These are phyloP conservation scores for Caenorhabditis briggsae DNA, from an alignment of 1,140 invertebrate genomes.

Conservation along the genomic window DNA sequence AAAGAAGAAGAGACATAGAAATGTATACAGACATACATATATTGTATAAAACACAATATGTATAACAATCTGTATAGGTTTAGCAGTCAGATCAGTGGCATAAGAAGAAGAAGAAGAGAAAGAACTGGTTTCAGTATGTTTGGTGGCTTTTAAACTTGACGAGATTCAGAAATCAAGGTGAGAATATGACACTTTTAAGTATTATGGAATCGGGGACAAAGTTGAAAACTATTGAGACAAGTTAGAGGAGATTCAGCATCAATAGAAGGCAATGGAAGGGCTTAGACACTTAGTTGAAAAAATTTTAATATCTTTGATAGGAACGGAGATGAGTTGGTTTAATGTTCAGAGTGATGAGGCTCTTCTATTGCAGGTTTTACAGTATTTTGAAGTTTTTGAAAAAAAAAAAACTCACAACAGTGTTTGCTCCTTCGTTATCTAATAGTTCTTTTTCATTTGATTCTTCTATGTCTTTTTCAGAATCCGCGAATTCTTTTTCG, in stretches of 20 bases:
- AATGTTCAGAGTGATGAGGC: too few species aligned
- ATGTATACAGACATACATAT: slow-evolving; percentile 17
- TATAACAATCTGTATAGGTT: slow-evolving; percentile 20
- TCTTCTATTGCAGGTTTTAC: too few species aligned
- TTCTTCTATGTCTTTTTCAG: background rate
- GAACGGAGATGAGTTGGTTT: too few species aligned
- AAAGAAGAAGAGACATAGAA: slow-evolving; percentile 12
- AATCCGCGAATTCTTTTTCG: background rate
- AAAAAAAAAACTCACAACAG: background rate
- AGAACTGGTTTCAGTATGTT: slow-evolving; percentile 26
- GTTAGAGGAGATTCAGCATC: background rate
- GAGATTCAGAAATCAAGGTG: background rate
- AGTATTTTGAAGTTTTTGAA: too few species aligned
- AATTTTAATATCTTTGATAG: too few species aligned
- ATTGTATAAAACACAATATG: slow-evolving; percentile 56
- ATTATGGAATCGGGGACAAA: background rate
- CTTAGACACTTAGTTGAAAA: too few species aligned
- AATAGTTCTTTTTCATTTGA: background rate
- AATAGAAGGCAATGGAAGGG: too few species aligned
- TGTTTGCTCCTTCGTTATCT: background rate
- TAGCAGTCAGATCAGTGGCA: slow-evolving; percentile 37
- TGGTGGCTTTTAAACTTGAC: slow-evolving; percentile 15
- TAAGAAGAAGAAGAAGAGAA: background rate
- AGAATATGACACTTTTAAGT: background rate
- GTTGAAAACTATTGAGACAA: background rate